Base-by-base conservation (phyloP, 2,797 vertebrate genomes). In the Dicrostonyx torquatus region DNA sequence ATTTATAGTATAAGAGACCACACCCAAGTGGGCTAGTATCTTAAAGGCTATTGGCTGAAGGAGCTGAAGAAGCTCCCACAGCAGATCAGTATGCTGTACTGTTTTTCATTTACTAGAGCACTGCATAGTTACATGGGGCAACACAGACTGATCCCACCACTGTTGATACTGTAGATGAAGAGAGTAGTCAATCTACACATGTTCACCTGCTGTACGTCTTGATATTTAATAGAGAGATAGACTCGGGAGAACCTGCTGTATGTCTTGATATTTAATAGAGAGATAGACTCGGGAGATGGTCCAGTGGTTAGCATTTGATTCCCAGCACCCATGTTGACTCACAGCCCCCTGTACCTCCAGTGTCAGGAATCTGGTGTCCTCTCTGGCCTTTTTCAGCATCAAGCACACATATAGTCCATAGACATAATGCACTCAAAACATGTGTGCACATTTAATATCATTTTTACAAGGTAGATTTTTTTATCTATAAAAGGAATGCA, bases 131-230 rank as follows among this genome's bases (percentile, higher is more conserved):
- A 1, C 11, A 2, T 7, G 7, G 2, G 60, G 40, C n/a, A 68
- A 6, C 20, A 9, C 1, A 24, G 34, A 15, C 5, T 26, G 22
- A 24, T 55, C 7, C 50, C 58, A 82, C 37, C 43, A 64, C 17
- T 53, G 1, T 7, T 26, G 22, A 11, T 12, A 3, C 5, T 0
- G 0, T 26, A 12, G 2, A 20, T n/a, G 58, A 70, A 34, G 29
- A 24, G 22, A 58, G 11, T 11, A 48, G 24, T 43, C 18, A 22
- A 17, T 64, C 20, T 22, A 2, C 29, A 55, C 24, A 68, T 62
- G 50, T 50, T 45, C 20, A 6, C 79, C 76, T 77, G 43, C 34
- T 13, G 10, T 83, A 58, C 66, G 34, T 53, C 22, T 77, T 75
- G 5, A 79, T 58, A 18, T 79, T 48, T 40, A 34, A 66, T 48